phyloP scores from a whole-genome alignment of 2,797 vertebrate species.

The Oophaga sylvatica region DNA sequence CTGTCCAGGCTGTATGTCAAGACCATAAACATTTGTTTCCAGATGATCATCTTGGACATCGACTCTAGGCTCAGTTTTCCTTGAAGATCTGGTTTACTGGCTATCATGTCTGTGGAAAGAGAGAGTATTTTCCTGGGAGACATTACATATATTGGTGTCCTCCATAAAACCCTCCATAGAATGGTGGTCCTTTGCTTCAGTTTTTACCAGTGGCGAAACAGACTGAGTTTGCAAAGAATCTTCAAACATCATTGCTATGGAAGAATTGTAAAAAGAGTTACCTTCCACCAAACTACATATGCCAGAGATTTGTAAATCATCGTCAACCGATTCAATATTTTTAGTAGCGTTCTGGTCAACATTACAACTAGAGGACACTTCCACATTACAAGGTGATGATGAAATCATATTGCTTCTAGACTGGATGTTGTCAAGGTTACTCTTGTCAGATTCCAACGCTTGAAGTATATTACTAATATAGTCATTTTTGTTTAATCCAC shows the following conservation, averaged over 20 bases:
- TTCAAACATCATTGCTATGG: slow-evolving; percentile 76
- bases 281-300: slow-evolving; percentile 79
- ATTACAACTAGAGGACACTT: not conserved
- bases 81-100: not conserved
- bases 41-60: not conserved
- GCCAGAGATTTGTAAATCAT: slow-evolving; percentile 71
- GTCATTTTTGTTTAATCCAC: slow-evolving; percentile 40
- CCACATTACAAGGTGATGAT: not conserved
- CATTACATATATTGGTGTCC: not conserved
- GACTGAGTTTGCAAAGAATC: slow-evolving; percentile 36
- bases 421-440: not conserved
- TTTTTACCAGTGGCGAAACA: slow-evolving; percentile 10
- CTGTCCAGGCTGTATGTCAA: not conserved
- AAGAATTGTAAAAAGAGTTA: slow-evolving; percentile 74
- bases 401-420: not conserved
- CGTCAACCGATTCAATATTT: slow-evolving; percentile 25
- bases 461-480: not conserved
- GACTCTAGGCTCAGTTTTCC: not conserved
- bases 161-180: not conserved
- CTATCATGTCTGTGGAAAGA: too few relatives aligned
- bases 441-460: not conserved
- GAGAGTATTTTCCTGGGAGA: not conserved
- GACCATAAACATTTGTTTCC: not conserved
- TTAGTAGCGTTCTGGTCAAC: not conserved
- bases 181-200: not conserved